phyloP scores from a whole-genome alignment of 2,888 invertebrate genomes.

The Chalcis sispes region DNA sequence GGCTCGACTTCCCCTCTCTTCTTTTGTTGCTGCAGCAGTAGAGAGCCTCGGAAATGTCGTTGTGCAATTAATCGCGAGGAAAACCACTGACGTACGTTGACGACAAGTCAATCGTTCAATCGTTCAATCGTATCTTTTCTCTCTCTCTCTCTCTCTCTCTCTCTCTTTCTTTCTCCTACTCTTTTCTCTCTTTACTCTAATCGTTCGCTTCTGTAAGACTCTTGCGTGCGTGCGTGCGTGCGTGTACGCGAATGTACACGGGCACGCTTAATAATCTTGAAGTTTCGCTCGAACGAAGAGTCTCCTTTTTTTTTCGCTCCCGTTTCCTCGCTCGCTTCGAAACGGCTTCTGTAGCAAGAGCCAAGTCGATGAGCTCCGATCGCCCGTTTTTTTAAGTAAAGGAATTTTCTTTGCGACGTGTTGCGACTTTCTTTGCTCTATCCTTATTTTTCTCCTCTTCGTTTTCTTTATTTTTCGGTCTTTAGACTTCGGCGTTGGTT shows the following conservation, averaged over 20 bases:
- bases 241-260: too few species aligned
- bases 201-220: too few species aligned
- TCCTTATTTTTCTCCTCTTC: too few species aligned
- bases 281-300: neutral
- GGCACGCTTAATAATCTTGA: neutral
- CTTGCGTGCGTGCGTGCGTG: too few species aligned
- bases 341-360: too few species aligned
- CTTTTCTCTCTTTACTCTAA: neutral
- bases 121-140: neutral
- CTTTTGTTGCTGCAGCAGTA: constrained; percentile 3
- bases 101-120: constrained; percentile 46
- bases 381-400: neutral
- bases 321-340: too few species aligned
- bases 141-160: neutral
- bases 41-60: constrained; percentile 8
- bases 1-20: neutral
- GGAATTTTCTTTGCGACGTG: too few species aligned
- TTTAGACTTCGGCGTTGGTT: neutral
- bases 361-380: neutral
- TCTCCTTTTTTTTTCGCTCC: too few species aligned
- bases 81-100: too few species aligned
- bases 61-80: constrained; percentile 49
- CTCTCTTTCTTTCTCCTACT: neutral
- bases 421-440: too few species aligned
- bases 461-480: too few species aligned